Conservation (phyloP, 2,113 vertebrate species). For the Perognathus longimembris region DNA sequence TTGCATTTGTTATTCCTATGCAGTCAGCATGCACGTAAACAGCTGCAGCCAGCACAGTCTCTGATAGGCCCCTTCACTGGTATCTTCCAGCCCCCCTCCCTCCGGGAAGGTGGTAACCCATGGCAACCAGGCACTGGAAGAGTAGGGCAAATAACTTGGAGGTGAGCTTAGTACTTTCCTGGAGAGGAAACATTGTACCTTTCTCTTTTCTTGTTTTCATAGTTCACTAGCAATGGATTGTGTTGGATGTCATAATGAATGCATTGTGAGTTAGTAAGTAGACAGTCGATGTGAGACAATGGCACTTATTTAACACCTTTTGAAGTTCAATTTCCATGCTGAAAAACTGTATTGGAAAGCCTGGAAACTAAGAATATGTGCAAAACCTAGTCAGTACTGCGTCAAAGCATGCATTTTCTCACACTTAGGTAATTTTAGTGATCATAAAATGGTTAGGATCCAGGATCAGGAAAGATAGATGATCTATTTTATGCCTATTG, state of each 20-base stretch:
- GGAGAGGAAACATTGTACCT: conserved; percentile 28
- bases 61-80: not conserved
- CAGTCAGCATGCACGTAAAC: not conserved
- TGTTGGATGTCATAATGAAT: conserved; percentile 6
- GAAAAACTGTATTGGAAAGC: not conserved
- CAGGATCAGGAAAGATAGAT: not conserved
- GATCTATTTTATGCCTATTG: not conserved
- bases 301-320: not conserved
- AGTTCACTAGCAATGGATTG: not conserved
- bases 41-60: not conserved
- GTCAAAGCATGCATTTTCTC: conserved; percentile 29
- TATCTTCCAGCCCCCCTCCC: not conserved
- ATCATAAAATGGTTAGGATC: conserved; percentile 30
- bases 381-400: conserved; percentile 4
- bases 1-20: conserved; percentile 51
- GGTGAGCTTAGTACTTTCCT: conserved; percentile 31
- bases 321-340: conserved; percentile 17
- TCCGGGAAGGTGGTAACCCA: conserved; percentile 10
- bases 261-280: not conserved
- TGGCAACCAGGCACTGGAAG: not conserved
- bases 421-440: conserved; percentile 6
- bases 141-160: conserved; percentile 1
- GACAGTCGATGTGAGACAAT: too few relatives aligned
- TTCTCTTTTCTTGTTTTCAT: conserved; percentile 2
- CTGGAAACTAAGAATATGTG: not conserved